phyloP scores from a whole-genome alignment of 2,888 invertebrate genomes.

The Cerceris rybyensis region DNA sequence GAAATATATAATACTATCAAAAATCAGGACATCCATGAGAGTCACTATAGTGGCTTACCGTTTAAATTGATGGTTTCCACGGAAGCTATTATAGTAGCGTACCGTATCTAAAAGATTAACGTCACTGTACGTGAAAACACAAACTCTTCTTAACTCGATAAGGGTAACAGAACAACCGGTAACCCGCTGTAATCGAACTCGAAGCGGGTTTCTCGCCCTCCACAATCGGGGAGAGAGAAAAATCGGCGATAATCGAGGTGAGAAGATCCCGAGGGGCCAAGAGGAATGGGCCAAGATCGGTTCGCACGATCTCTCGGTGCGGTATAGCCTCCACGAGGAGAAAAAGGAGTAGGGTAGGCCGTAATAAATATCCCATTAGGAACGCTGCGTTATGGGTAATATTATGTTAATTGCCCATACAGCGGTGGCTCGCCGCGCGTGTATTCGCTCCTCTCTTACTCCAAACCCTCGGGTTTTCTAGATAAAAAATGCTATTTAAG shows the following conservation, averaged over 20 bases:
- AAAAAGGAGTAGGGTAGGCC: conserved; percentile 5
- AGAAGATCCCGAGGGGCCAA: conserved; percentile 39
- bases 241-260: conserved; percentile 58
- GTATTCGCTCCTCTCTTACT: conserved; percentile 1
- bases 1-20: no score
- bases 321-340: conserved; percentile 9
- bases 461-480: background rate
- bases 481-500: background rate
- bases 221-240: conserved; percentile 33
- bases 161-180: no score
- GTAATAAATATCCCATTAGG: conserved; percentile 71
- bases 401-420: conserved; percentile 66
- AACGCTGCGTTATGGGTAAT: conserved; percentile 64
- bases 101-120: no score
- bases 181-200: background rate
- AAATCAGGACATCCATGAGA: no score
- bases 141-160: no score
- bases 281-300: conserved; percentile 37
- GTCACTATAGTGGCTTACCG: no score
- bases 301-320: conserved; percentile 59
- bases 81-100: no score
- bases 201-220: background rate
- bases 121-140: no score
- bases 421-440: conserved; percentile 11
- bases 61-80: no score